Conservation (phyloP, 2,797 vertebrate species). For the Thamnophis elegans region DNA sequence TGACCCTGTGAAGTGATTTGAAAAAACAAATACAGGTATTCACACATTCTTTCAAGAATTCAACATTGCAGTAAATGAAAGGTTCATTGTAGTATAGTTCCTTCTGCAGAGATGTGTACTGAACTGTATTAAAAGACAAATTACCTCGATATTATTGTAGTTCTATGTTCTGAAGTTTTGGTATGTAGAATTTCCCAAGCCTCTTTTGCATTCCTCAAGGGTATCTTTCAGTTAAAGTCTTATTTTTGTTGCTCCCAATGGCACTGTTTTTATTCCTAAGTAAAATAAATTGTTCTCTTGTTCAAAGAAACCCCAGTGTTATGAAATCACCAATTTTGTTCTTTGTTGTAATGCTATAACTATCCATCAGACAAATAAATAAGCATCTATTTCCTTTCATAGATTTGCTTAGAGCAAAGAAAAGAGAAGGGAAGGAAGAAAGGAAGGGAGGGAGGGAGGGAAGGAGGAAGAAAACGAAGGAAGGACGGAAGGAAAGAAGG, state of each 20-base stretch:
- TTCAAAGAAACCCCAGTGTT: neutral
- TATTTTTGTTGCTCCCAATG: slow-evolving; percentile 35
- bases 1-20: slow-evolving; percentile 11
- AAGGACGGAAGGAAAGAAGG: neutral
- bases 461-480: neutral
- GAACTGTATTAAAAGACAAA: slow-evolving; percentile 28
- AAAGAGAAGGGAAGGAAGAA: neutral
- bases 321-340: slow-evolving; percentile 8
- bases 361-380: slow-evolving; percentile 30
- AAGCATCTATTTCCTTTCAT: slow-evolving; percentile 17
- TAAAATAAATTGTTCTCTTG: slow-evolving; percentile 15
- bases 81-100: neutral
- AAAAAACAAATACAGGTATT: neutral
- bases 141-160: neutral
- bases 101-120: slow-evolving; percentile 29
- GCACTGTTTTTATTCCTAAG: slow-evolving; percentile 25
- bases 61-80: slow-evolving; percentile 41
- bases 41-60: slow-evolving; percentile 12
- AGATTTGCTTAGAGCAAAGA: slow-evolving; percentile 1
- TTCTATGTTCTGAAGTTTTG: slow-evolving; percentile 41
- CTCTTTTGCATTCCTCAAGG: slow-evolving; percentile 41
- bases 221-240: slow-evolving; percentile 32
- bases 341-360: slow-evolving; percentile 26
- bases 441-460: too few species aligned
- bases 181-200: slow-evolving; percentile 45